phyloP scores from a whole-genome alignment of 2,888 invertebrate genomes.

The Allygus modestus region DNA sequence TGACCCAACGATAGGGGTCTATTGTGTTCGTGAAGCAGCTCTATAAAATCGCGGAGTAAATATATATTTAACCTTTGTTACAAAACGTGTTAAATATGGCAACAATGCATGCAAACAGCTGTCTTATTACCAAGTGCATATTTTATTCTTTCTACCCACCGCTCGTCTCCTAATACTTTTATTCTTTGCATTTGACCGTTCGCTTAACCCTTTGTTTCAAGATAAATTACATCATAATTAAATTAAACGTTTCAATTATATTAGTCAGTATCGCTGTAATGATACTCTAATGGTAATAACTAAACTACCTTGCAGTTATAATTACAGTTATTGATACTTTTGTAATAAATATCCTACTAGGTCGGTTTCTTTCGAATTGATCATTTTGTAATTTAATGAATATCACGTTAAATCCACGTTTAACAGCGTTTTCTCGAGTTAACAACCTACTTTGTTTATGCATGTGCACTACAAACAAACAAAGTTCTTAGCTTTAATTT shows the following conservation, averaged over 20 bases:
- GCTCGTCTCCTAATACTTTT: slow-evolving; percentile 52
- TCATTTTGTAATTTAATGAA: no score
- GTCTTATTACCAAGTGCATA: slow-evolving; percentile 9
- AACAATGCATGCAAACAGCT: slow-evolving; percentile 16
- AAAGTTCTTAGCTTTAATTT: neutral
- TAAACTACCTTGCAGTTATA: no score
- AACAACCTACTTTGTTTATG: slow-evolving; percentile 1
- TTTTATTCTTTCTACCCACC: slow-evolving; percentile 8
- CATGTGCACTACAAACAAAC: neutral
- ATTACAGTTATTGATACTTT: no score
- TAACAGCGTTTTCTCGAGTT: neutral
- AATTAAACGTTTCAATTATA: slow-evolving; percentile 22
- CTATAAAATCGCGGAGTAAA: no score
- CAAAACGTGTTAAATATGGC: slow-evolving; percentile 14
- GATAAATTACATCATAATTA: slow-evolving; percentile 18
- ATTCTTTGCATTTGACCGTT: slow-evolving; percentile 54
- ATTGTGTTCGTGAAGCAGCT: no score
- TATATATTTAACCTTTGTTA: slow-evolving; percentile 4
- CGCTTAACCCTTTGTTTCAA: slow-evolving; percentile 47
- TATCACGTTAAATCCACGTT: no score
- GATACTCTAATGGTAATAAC: neutral
- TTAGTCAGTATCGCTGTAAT: neutral
- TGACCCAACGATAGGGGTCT: no score
- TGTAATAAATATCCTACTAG: neutral
- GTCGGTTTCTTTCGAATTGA: no score